Base-by-base conservation (phyloP, 2,113 vertebrate genomes). In the Ictalurus furcatus region DNA sequence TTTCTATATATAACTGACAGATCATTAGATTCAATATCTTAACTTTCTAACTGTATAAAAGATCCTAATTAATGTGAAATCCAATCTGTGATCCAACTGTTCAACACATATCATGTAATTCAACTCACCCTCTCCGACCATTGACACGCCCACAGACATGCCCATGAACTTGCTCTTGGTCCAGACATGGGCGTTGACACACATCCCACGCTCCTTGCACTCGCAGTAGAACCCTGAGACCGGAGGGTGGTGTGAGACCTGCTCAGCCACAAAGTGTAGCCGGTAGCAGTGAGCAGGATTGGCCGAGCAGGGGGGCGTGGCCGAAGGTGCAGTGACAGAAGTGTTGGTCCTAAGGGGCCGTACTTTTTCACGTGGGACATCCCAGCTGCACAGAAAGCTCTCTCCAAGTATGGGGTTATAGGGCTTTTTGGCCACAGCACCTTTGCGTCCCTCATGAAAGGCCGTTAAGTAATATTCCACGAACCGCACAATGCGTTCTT, bases 161-260 rank as follows among this genome's bases (percentile, higher is more conserved):
- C 97, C 97, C 97, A 98, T 95, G 92, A 98, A 98, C 95, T 98
- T 98, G 97, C 97, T 98, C 93, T 97, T 98, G 94, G 97, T 98
- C 97, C 97, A 98, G 12, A 98, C 94, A 0, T 98, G 97, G 76
- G 97, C 95, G 88, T 97, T 97, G 85, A 97, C 94, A 7, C 97
- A 98, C 93, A 97, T 96, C 89, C 94, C 95, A 93, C 96, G 96
- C 94, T 98, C 97, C 89, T 96, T 97, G 95, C 97, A 98, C 93
- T 98, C 97, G 69, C 97, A 98, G 93, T 98, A 98, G 94, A 98
- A 98, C 90, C 97, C 97, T 56, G 97, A 97, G 79, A 98, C 94
- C 0, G 97, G 97, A 0, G 97, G 97, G 65, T 98, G 97, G 86
- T 98, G 97, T 78, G 97, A 98, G 52, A 98, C 96, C 92, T 98